A percentile compares a stretch with the other conserved stretches of the same genome.
These are phyloP conservation scores for Drymonia ruficornis DNA, from an alignment of 2,888 invertebrate species.

Conservation along the genomic window DNA sequence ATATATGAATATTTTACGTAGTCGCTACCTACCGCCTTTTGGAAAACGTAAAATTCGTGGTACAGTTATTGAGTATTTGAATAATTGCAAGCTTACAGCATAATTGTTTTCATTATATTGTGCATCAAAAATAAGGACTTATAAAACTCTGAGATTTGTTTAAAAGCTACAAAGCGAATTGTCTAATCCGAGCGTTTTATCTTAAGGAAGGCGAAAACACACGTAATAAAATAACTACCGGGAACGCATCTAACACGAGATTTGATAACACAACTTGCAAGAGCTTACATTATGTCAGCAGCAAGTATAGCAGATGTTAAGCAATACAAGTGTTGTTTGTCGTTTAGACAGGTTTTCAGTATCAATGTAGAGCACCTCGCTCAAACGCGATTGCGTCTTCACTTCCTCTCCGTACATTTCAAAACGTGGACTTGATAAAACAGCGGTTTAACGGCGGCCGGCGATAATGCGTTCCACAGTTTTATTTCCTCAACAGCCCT, in stretches of 20 bases:
- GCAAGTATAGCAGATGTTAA: too few relatives aligned
- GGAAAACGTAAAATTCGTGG: too few relatives aligned
- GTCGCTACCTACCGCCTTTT: too few relatives aligned
- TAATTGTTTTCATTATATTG: background rate
- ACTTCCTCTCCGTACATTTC: slow-evolving; percentile 11
- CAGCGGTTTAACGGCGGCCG: slow-evolving; percentile 16
- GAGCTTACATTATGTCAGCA: too few relatives aligned
- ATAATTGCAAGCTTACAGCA: background rate
- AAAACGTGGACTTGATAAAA: slow-evolving; percentile 25
- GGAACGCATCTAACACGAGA: background rate
- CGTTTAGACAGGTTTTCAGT: too few relatives aligned
- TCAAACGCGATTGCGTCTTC: background rate
- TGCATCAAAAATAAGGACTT: background rate
- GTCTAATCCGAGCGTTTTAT: slow-evolving; percentile 31
- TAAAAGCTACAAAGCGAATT: slow-evolving; percentile 21
- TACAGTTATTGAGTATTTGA: too few relatives aligned
- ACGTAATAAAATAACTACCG: slow-evolving; percentile 20
- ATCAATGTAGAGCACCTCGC: too few relatives aligned
- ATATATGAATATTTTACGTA: too few relatives aligned
- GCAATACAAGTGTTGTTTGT: too few relatives aligned
- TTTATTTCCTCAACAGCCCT: slow-evolving; percentile 19
- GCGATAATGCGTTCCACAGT: slow-evolving; percentile 31
- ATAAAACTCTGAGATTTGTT: slow-evolving; percentile 24
- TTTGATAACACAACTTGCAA: too few relatives aligned
- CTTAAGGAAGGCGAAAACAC: slow-evolving; percentile 25